Base-by-base conservation (phyloP, 2,797 vertebrate genomes). In the Choloepus didactylus region DNA sequence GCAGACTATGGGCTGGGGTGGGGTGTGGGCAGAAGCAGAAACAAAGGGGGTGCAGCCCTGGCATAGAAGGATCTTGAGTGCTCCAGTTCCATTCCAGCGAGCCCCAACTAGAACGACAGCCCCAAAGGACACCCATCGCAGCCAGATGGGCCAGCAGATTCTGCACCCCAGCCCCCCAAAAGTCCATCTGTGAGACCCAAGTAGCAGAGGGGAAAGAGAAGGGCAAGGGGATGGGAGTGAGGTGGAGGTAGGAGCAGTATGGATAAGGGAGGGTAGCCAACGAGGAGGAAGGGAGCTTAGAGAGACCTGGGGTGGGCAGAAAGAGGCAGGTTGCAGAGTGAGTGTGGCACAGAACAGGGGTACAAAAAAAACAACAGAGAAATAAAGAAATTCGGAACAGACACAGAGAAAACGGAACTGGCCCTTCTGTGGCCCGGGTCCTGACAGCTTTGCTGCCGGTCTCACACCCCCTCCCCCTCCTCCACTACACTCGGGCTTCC, bases 401-500 rank as follows among this genome's bases (percentile, higher is more conserved):
- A 67, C 46, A n/a, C 35, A 44, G 31, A 73, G 67, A 79, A 75
- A 46, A 25, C 44, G 18, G 4, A 75, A 4, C 23, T 1, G 31
- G 41, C 31, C 94, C 25, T 29, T 35, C 59, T 1, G 2, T 0
- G 9, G 87, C 91, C 67, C 1, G 27, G 75, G 87, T 79, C 60
- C 70, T 31, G 79, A 44, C 54, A 59, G 35, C 94, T 85, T 93
- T 91, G 87, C 91, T 8, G 67, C 89, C 89, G 0, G 3, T 9
- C 70, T 31, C 46, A 4, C 41, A 11, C 88, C 95, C 95, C 94
- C 91, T 86, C 96, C 97, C 94, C 94, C 66, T 44, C 9, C 41
- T 93, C 25, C 23, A 86, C 94, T 94, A 35, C 38, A 7, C 81
- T 49, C 9, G 75, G 94, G 93, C 95, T 95, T 91, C 96, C 92